Conservation (phyloP, 2,888 invertebrate genomes). For the Geophilus truncorum region DNA sequence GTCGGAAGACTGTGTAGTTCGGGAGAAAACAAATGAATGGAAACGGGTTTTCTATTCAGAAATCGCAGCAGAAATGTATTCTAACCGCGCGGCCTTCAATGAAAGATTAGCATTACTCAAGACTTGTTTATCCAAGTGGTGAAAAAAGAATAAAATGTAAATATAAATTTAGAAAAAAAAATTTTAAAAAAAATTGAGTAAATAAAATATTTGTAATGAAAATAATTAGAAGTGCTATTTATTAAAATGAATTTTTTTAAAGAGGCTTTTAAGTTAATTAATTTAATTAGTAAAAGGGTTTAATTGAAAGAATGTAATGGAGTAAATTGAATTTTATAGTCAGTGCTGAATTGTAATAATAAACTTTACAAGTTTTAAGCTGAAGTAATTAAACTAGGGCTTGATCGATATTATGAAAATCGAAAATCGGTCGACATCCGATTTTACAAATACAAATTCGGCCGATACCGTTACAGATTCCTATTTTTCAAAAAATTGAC, state of each 20-base stretch:
- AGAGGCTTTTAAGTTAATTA: not conserved
- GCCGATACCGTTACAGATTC: too few species aligned
- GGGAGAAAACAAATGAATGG: too few species aligned
- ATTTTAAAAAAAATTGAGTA: not conserved
- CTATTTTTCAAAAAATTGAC: too few species aligned
- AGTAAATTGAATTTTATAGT: not conserved
- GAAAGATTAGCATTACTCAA: not conserved
- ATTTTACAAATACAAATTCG: too few species aligned
- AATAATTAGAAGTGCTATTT: not conserved
- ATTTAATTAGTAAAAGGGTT: not conserved
- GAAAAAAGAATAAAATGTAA: too few species aligned
- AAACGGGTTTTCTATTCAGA: not conserved
- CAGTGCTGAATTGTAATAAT: not conserved
- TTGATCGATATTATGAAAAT: too few species aligned
- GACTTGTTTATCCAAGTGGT: too few species aligned
- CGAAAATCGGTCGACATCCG: too few species aligned
- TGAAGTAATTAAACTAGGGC: too few species aligned
- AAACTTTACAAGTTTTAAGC: not conserved
- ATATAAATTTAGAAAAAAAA: not conserved
- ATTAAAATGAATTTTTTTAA: not conserved
- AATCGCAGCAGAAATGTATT: not conserved
- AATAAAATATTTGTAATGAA: not conserved
- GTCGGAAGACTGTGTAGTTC: not conserved
- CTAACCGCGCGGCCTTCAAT: too few species aligned
- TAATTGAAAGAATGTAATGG: not conserved